Base-by-base conservation (phyloP, 1,140 invertebrate species). In the Semibalanus balanoides region DNA sequence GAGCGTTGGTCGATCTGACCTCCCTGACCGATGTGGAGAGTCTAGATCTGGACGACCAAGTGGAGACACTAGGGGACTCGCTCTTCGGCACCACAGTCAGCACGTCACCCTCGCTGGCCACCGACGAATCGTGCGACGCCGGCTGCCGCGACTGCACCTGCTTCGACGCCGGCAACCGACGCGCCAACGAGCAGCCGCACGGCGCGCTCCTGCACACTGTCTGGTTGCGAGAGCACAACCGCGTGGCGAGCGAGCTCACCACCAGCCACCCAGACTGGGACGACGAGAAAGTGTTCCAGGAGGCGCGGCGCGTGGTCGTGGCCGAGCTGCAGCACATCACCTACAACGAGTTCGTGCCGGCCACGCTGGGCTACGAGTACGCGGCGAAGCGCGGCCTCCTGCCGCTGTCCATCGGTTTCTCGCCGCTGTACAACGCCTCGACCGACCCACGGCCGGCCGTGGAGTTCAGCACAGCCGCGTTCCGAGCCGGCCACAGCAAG, bases 281-380 rank as follows among this genome's bases (percentile, higher is more conserved):
- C 72, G 86, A 88, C 78, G 84, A 87, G 78, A 82, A 78, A 19
- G 73, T 89, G 0, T 89, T 82, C 79, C 85, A 88, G 78, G 87
- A 89, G 81, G 80, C 86, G 0, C 76, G 87, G 74, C 82, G 85
- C 74, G 85, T 89, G 75, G 81, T 87, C 0, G 82, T 84, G 30
- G 87, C 85, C 17, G 80, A 86, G 76, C 80, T 85, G 43, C 87
- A 89, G 79, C 84, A 90, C 78, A 88, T 91, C 69, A 87, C 88
- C 0, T 91, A 90, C 81, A 86, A 87, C 78, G 89, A 91, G 81
- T 90, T 86, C 84, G 81, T 91, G 69, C 78, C 78, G 35, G 7
- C 64, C 11, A 84, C 90, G 31, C 84, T 91, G 75, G 88, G 88
- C 5, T 95, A 90, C 84, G 93, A 98, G 83, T 94, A 96, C 84